Evolutionary conservation across 2,888 invertebrate species (phyloP).

Genomic region (Aphodius sticticus): DNA sequence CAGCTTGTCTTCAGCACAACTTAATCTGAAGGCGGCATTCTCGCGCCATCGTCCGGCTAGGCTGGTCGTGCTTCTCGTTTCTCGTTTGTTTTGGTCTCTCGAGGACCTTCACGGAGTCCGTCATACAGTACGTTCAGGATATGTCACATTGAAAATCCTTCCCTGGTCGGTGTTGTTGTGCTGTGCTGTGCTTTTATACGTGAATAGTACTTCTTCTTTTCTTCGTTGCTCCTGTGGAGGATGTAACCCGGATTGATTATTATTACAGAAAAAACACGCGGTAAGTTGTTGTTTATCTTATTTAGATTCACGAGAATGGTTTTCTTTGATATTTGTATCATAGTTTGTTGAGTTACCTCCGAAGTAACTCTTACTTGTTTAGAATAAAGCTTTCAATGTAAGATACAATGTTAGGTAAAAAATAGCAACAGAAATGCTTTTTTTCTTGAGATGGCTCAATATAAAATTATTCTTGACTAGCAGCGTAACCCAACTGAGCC

Average conservation of each 20-base stretch:
- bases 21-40: constrained; percentile 55
- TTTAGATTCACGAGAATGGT: not conserved
- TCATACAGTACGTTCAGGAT: not conserved
- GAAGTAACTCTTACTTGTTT: too few species aligned
- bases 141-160: not conserved
- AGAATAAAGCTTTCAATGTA: too few species aligned
- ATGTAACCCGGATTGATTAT: not conserved
- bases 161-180: not conserved
- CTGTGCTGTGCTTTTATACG: not conserved
- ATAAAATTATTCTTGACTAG: not conserved
- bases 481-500: not conserved
- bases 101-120: constrained; percentile 10
- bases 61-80: constrained; percentile 41
- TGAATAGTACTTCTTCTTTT: not conserved
- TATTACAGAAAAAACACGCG: not conserved
- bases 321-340: not conserved
- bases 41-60: constrained; percentile 48
- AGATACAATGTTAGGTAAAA: too few species aligned
- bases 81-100: constrained; percentile 17
- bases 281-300: not conserved
- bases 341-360: too few species aligned
- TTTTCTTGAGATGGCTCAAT: not conserved
- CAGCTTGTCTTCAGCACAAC: constrained; percentile 58
- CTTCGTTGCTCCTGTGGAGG: not conserved
- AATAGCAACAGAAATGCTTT: too few species aligned